phyloP scores from a whole-genome alignment of 2,888 invertebrate genomes.

The Andrena dorsata region DNA sequence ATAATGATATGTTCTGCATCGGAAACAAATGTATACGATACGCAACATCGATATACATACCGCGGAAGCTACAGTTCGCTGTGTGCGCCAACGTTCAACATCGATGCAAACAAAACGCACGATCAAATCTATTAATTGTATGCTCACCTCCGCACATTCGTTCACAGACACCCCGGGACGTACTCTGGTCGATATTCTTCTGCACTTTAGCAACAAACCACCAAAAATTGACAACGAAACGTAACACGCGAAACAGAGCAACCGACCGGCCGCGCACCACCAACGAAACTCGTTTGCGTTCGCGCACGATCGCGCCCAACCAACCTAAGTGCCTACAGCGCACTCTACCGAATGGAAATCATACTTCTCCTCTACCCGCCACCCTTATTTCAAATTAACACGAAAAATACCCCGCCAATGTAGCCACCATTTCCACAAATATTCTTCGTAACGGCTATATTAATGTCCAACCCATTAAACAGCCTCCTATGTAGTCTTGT shows the following conservation, averaged over 20 bases:
- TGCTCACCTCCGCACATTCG: conserved; percentile 44
- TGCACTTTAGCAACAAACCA: conserved; percentile 44
- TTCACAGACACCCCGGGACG: conserved; percentile 36
- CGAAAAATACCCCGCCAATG: too few species aligned
- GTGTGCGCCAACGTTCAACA: conserved; percentile 4
- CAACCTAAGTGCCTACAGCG: conserved; percentile 1
- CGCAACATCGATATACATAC: conserved; percentile 36
- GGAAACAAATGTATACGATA: conserved; percentile 35
- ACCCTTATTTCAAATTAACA: neutral
- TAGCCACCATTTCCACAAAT: too few species aligned
- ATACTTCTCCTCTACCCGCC: neutral
- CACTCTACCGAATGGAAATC: conserved; percentile 12
- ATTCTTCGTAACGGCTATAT: too few species aligned
- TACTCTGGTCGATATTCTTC: conserved; percentile 35
- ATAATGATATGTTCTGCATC: neutral
- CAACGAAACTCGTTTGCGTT: conserved; percentile 62
- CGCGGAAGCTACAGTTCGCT: conserved; percentile 19
- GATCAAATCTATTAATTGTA: neutral
- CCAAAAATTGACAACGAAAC: conserved; percentile 40
- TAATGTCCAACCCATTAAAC: too few species aligned
- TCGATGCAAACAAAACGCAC: neutral
- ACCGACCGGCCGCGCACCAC: conserved; percentile 69
- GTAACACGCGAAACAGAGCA: conserved; percentile 63
- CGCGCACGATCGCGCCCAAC: conserved; percentile 60
- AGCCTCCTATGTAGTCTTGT: too few species aligned